Evolutionary conservation across 2,113 vertebrate genomes (phyloP).

Genomic region (Malurus elegans): DNA sequence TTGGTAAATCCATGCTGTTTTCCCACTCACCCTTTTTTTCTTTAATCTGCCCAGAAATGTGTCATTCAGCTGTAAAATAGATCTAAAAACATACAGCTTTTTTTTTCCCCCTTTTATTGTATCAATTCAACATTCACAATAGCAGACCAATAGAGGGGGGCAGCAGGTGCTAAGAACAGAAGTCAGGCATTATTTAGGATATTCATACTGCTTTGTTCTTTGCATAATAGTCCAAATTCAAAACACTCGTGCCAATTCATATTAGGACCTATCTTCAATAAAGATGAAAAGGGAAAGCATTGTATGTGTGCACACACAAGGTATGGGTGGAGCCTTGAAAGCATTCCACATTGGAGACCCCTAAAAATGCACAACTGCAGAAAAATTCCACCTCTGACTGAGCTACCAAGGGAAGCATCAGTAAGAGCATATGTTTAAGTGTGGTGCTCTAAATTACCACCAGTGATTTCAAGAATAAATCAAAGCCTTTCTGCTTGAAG

Average conservation of each 20-base stretch:
- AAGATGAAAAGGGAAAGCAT: background rate
- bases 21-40: background rate
- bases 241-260: background rate
- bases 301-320: background rate
- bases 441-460: background rate
- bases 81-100: background rate
- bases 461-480: constrained; percentile 1
- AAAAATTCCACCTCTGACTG: background rate
- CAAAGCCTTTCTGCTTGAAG: background rate
- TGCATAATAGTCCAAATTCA: background rate
- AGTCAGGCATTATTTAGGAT: background rate
- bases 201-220: background rate
- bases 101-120: background rate
- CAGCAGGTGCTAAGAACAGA: background rate
- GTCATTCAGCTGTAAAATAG: background rate
- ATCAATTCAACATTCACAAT: background rate
- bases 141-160: background rate
- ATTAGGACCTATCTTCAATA: background rate
- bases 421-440: background rate
- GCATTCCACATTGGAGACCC: fast-evolving
- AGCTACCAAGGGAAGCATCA: background rate
- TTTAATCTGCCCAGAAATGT: background rate
- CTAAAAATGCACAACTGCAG: background rate
- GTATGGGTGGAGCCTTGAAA: background rate
- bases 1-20: background rate